Conservation (phyloP, 2,113 vertebrate genomes). For the Nannospalax galili region DNA sequence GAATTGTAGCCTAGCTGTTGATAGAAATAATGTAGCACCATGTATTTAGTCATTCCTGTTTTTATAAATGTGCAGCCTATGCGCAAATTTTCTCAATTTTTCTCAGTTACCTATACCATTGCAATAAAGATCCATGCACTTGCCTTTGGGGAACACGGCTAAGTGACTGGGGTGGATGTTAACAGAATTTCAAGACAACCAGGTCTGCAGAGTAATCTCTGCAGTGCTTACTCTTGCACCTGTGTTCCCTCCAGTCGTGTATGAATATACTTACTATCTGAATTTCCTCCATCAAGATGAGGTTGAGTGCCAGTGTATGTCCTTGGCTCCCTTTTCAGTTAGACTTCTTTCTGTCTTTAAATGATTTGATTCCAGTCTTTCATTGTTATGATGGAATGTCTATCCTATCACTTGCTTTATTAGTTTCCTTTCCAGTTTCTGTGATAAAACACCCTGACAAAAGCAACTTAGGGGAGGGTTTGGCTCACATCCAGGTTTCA, state of each 20-base stretch:
- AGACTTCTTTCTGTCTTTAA: too few relatives aligned
- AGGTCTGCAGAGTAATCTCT: not conserved
- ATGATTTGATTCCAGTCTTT: too few relatives aligned
- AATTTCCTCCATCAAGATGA: not conserved
- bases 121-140: not conserved
- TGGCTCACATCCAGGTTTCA: too few relatives aligned
- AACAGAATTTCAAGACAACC: not conserved
- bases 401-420: too few relatives aligned
- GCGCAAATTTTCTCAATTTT: conserved; percentile 41
- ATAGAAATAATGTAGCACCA: not conserved
- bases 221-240: not conserved
- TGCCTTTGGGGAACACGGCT: not conserved
- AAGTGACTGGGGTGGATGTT: not conserved
- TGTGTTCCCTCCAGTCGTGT: not conserved
- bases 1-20: not conserved
- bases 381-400: too few relatives aligned
- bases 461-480: too few relatives aligned
- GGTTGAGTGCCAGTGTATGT: not conserved
- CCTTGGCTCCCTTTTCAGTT: too few relatives aligned
- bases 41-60: conserved; percentile 17
- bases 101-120: conserved; percentile 23
- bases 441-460: too few relatives aligned
- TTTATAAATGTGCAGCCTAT: conserved; percentile 12
- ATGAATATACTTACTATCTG: not conserved
- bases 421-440: too few relatives aligned